Percentiles rank a stretch among this genome's conserved stretches.
phyloP scores from a whole-genome alignment of 2,888 invertebrate species.

The Odontomyia ornata region DNA sequence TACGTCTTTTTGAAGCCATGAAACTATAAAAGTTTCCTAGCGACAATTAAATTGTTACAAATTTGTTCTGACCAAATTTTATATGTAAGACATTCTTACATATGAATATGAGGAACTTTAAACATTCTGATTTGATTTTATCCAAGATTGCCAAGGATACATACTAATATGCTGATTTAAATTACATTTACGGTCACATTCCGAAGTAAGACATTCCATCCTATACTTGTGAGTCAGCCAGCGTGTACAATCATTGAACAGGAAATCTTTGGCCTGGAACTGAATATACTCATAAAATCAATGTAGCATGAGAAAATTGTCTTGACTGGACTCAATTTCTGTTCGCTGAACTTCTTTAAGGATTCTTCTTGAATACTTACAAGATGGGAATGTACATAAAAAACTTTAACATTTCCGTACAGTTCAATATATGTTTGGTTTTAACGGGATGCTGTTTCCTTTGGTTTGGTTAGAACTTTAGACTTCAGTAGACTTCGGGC shows the following conservation, averaged over 20 bases:
- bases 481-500: neutral
- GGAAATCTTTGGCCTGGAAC: constrained; percentile 27
- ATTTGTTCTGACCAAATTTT: too few relatives aligned
- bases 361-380: constrained; percentile 18
- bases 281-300: constrained; percentile 40
- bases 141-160: too few relatives aligned
- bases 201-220: constrained; percentile 24
- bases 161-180: neutral
- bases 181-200: constrained; percentile 32
- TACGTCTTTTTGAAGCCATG: too few relatives aligned
- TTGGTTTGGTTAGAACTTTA: neutral
- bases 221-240: neutral
- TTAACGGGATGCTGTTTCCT: too few relatives aligned
- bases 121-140: too few relatives aligned
- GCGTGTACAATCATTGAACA: neutral
- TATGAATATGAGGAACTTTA: too few relatives aligned
- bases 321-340: constrained; percentile 34
- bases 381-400: neutral
- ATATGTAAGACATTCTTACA: too few relatives aligned
- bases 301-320: constrained; percentile 37
- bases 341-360: constrained; percentile 15
- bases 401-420: constrained; percentile 31
- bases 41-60: too few relatives aligned
- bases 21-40: too few relatives aligned
- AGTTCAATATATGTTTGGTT: neutral